Base-by-base conservation (phyloP, 2,888 invertebrate genomes). In the Drosophila algonquin region DNA sequence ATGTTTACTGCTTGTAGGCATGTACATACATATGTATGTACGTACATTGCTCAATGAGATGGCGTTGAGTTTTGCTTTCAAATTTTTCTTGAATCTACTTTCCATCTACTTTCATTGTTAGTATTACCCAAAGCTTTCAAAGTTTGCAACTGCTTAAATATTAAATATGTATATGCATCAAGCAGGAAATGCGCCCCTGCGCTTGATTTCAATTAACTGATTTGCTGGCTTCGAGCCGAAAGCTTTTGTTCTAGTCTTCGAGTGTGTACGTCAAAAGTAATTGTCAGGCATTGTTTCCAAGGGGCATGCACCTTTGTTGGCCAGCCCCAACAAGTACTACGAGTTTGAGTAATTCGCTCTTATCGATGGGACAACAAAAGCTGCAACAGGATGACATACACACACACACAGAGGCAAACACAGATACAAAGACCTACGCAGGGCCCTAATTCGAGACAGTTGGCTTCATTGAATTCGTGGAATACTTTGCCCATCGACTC, bases 381-480 rank as follows among this genome's bases (percentile, higher is more conserved):
- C 32, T 32, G 32, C 32, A 32, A 32, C 32, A 32, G 32, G 32
- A 32, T 10, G 10, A 32, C 3, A 32, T 3, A 32, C 32, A 32
- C 9, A 35, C 12, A 14, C 2, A 14, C 14, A 35, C 12, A 35
- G 32, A 35, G 2, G 10, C 10, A 32, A 7, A 3, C 3, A 32
- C 32, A 32, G 9, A 10, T n/a, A 14, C 14, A n/a, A 14, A n/a
- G n/a, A 12, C 12, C 35, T 12, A 5, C 12, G 0, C 0, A 5
- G 35, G 51, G 51, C 53, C 48, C 63, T 70, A 73, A 65, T 64
- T 70, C 56, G 18, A 63, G 72, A 74, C 71, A 76, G 82, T 79
- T 81, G 79, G 83, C 71, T 69, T 83, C 85, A 83, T 83, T 87
- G 82, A 82, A 85, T 87, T 87, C 75, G 85, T 86, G 80, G 75